Evolutionary conservation across 2,888 invertebrate genomes (phyloP).

Genomic region (Kryphioiulus occultus): DNA sequence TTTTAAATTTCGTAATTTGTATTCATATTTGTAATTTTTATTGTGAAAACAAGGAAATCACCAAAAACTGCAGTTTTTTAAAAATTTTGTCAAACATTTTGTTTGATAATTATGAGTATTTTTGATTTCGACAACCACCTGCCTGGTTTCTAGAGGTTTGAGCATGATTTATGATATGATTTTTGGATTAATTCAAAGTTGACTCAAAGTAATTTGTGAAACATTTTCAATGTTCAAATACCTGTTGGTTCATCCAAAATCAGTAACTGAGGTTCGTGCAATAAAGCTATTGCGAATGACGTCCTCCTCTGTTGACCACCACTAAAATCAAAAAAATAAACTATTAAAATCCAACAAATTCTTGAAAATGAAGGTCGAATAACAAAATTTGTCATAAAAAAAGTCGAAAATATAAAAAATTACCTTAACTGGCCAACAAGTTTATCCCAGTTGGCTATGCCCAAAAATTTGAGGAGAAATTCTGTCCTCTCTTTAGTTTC

Average conservation of each 20-base stretch:
- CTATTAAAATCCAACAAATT: background rate
- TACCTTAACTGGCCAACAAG: conserved; percentile 33
- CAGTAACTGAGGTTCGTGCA: conserved; percentile 2
- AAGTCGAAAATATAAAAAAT: background rate
- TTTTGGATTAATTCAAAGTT: too few relatives aligned
- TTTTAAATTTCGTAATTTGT: too few relatives aligned
- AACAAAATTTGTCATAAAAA: background rate
- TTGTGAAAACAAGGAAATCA: too few relatives aligned
- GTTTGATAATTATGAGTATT: too few relatives aligned
- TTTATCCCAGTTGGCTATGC: background rate
- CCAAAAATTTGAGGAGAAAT: conserved; percentile 19
- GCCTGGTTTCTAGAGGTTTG: too few relatives aligned
- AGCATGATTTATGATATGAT: too few relatives aligned
- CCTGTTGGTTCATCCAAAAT: conserved; percentile 39
- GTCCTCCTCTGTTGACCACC: conserved; percentile 33
- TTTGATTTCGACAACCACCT: too few relatives aligned
- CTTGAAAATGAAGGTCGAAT: too few relatives aligned
- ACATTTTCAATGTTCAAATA: background rate
- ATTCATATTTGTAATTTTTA: too few relatives aligned
- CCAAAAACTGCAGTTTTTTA: too few relatives aligned
- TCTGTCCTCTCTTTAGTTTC: background rate
- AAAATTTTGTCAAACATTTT: too few relatives aligned
- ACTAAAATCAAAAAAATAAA: background rate
- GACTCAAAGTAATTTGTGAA: too few relatives aligned
- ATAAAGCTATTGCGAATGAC: conserved; percentile 3